Evolutionary conservation across 1,140 invertebrate species (phyloP).

Genomic region (Temnothorax nylanderi): DNA sequence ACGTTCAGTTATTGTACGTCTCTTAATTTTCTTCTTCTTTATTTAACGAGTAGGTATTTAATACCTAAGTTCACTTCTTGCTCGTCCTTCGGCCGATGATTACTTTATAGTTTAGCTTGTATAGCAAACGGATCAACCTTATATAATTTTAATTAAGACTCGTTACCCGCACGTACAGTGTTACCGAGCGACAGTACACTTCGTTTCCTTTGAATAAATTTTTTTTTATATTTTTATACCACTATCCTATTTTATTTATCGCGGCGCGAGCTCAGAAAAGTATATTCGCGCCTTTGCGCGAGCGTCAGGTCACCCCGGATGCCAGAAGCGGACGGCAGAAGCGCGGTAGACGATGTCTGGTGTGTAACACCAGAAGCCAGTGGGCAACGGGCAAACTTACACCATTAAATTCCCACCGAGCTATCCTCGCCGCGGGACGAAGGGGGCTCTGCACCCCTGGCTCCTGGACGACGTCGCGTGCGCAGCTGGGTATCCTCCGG

Average conservation of each 20-base stretch:
- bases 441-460: not conserved
- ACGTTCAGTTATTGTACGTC: too few relatives aligned
- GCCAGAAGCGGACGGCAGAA: not conserved
- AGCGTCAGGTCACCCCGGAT: not conserved
- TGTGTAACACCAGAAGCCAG: constrained; percentile 67
- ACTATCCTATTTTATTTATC: not conserved
- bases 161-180: too few relatives aligned
- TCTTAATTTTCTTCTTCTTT: too few relatives aligned
- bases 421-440: constrained; percentile 12
- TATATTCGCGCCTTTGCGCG: not conserved
- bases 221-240: not conserved
- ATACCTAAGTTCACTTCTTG: too few relatives aligned
- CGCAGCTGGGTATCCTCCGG: not conserved
- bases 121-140: too few relatives aligned
- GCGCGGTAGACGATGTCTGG: constrained; percentile 1
- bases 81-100: too few relatives aligned
- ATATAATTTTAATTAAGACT: too few relatives aligned
- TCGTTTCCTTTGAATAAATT: too few relatives aligned
- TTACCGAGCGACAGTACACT: too few relatives aligned
- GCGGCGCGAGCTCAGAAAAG: not conserved
- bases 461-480: not conserved
- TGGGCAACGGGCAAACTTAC: constrained; percentile 46
- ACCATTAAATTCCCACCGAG: constrained; percentile 31
- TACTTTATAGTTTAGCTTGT: too few relatives aligned
- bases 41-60: too few relatives aligned